A percentile compares a stretch with the other conserved stretches of the same genome.
phyloP scores from a whole-genome alignment of 2,888 invertebrate genomes.

The Platycnemis pennipes region DNA sequence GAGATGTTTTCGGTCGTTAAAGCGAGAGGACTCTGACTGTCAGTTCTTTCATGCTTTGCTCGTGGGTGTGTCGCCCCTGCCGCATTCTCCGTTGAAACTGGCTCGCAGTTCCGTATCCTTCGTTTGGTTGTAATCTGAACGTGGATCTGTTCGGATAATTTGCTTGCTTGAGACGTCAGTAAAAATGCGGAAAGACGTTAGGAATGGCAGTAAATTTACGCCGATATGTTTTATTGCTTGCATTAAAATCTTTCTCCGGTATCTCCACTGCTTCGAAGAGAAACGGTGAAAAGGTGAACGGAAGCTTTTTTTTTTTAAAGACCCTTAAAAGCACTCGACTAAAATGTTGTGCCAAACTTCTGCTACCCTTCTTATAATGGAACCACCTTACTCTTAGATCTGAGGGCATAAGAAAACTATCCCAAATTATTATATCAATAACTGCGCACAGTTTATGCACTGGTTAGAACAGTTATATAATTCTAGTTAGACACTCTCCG shows the following conservation, averaged over 20 bases:
- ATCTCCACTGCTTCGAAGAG: too few relatives aligned
- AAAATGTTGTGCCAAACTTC: too few relatives aligned
- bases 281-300: too few relatives aligned
- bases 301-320: too few relatives aligned
- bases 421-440: too few relatives aligned
- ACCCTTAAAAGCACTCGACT: too few relatives aligned
- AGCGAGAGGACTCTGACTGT: neutral
- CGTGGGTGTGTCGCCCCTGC: neutral
- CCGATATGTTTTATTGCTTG: neutral
- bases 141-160: slow-evolving; percentile 51
- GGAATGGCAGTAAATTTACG: neutral
- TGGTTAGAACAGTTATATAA: too few relatives aligned
- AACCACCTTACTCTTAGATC: too few relatives aligned
- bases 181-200: slow-evolving; percentile 3
- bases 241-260: neutral
- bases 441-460: too few relatives aligned
- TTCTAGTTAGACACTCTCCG: too few relatives aligned
- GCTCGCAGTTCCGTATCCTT: neutral
- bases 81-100: neutral
- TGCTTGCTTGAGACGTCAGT: slow-evolving; percentile 36
- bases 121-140: slow-evolving; percentile 21
- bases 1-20: slow-evolving; percentile 23
- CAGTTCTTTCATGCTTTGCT: neutral
- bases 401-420: too few relatives aligned
- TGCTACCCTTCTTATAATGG: too few relatives aligned